These are phyloP conservation scores for Fragum whitleyi DNA, from an alignment of 2,888 invertebrate genomes.

Conservation along the genomic window DNA sequence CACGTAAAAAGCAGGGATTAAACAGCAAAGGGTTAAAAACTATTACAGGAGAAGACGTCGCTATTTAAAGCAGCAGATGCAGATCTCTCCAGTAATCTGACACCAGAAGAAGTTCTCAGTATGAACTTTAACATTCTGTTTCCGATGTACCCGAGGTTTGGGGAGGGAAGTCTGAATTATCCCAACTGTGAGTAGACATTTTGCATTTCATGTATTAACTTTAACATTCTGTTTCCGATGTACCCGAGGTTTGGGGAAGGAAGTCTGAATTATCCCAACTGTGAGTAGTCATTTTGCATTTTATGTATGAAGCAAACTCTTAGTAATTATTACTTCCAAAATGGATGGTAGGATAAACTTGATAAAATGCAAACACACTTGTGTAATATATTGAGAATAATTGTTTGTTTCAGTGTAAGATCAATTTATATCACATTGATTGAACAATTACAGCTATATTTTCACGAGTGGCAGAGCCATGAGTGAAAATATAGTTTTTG, in stretches of 20 bases:
- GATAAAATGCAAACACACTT: too few species aligned
- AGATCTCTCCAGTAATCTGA: constrained; percentile 72
- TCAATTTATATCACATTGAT: too few species aligned
- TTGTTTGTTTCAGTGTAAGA: too few species aligned
- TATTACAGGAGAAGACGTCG: constrained; percentile 66
- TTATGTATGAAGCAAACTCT: constrained; percentile 42
- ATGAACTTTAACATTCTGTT: constrained; percentile 67
- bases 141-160: constrained; percentile 70
- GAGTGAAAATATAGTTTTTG: too few species aligned
- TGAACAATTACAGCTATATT: too few species aligned
- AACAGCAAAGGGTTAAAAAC: too few species aligned
- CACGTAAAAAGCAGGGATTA: too few species aligned
- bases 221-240: constrained; percentile 63
- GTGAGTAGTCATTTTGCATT: constrained; percentile 33
- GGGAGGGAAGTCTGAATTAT: constrained; percentile 47
- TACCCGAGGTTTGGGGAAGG: constrained; percentile 70
- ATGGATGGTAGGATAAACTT: too few species aligned
- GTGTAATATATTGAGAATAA: too few species aligned
- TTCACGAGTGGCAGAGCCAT: too few species aligned
- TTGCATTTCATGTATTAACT: constrained; percentile 47
- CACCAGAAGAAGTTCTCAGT: constrained; percentile 64
- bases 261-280: constrained; percentile 35
- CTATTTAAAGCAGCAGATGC: constrained; percentile 71
- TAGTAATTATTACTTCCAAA: too few species aligned
- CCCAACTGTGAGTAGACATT: constrained; percentile 44